Evolutionary conservation across 2,888 invertebrate genomes (phyloP).

Genomic region (Entomobrya proxima): DNA sequence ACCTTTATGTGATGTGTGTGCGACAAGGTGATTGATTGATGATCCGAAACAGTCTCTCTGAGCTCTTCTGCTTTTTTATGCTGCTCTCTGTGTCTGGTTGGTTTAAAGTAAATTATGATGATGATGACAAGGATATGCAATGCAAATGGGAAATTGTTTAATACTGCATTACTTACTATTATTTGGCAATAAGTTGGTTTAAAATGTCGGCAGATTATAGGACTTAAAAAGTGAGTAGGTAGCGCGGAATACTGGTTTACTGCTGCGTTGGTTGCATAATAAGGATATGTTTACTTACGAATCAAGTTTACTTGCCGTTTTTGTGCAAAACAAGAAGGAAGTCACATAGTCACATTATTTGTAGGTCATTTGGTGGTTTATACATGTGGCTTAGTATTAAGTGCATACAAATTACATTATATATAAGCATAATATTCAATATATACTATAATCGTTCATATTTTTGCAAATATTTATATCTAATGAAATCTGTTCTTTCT

Average conservation of each 20-base stretch:
- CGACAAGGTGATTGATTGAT: slow-evolving; percentile 32
- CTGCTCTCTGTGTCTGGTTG: neutral
- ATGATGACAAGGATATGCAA: neutral
- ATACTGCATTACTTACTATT: neutral
- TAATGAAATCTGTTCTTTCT: slow-evolving; percentile 2
- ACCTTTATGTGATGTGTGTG: neutral
- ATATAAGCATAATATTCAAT: neutral
- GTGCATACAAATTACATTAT: neutral
- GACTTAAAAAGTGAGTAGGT: neutral
- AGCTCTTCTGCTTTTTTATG: too few species aligned
- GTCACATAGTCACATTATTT: neutral
- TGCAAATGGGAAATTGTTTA: neutral
- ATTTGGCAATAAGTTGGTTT: neutral
- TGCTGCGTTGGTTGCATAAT: too few species aligned
- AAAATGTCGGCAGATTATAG: neutral
- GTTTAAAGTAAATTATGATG: neutral
- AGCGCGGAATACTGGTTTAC: too few species aligned
- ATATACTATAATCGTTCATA: neutral
- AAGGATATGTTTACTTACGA: too few species aligned
- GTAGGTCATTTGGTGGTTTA: slow-evolving; percentile 13
- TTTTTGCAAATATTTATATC: neutral
- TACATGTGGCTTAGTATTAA: too few species aligned
- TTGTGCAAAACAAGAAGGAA: neutral
- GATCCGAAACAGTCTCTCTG: neutral
- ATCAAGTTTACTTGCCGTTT: neutral